Evolutionary conservation across 2,113 vertebrate genomes (phyloP), one percentile per base, ranked within the genome.

Genomic region (Cynopterus brachyotis): DNA sequence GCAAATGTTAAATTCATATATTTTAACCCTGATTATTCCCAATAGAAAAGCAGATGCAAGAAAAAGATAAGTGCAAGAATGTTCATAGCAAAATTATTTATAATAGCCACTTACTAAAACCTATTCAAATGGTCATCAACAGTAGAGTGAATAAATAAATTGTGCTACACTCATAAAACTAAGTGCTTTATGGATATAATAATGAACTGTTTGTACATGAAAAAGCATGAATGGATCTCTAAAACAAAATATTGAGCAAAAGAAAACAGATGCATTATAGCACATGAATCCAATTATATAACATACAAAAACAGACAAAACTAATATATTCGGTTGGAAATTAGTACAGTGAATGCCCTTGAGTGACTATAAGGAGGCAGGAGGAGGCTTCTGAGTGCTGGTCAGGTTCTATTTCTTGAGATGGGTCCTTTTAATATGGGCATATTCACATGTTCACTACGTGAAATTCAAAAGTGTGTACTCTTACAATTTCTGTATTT

Each of bases 181-280:
- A 26, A 69, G 37, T 26, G 35, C 6, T 59, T 53, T 47, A 24
- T 9, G 53, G 35, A 7, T 15, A 15, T 50, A n/a, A 78, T 22
- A 79, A 67, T 20, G 30, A 76, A 57, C 60, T 72, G 40, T 9
- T 84, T n/a, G 45, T 72, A 64, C 13, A 60, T 45, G 22, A 50
- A 89, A 85, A 16, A 24, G 40, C 45, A 57, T 84, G 45, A 79
- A 35, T 55, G 3, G 80, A 70, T 73, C 19, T 53, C 28, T 42
- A 75, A 80, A 84, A 40, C 32, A 64, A 40, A 94, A 72, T 53
- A 32, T 47, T 91, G 79, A 92, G 4, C 67, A 89, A 94, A 88
- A 59, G 67, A 95, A 94, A 80, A 6, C 13, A 81, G 53, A 78
- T 55, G 76, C 10, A 73, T 53, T n/a, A 53, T 15, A 67, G 55